Evolutionary conservation across 2,113 vertebrate genomes (phyloP), one percentile per base, ranked within the genome.

Genomic region (Xiphorhynchus elegans): DNA sequence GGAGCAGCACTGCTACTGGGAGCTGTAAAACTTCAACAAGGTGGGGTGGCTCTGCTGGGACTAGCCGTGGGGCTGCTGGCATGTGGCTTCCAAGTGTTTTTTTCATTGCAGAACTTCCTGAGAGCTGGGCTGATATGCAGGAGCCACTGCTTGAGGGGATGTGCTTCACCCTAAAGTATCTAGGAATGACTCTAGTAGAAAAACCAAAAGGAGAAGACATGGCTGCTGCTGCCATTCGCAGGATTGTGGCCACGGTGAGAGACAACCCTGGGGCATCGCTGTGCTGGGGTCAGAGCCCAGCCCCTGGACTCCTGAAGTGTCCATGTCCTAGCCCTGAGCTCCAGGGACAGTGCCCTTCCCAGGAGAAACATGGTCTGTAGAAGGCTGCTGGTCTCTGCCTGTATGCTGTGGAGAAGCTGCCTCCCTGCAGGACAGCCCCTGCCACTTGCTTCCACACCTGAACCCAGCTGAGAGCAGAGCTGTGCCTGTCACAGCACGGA

Each of bases 131-230:
- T 0, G 99, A 99, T 87, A 98, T 98, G 66, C 98, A 99, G 84
- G 99, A 99, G 95, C 98, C 98, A 0, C 97, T 99, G 64, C 96
- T 99, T 86, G 99, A 99, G 82, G 99, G 99, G n/a, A 98, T 99
- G 98, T 98, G 98, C 77, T 99, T 99, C 95, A 98, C 98, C 1
- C 97, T 99, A 37, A 99, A 99, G 88, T 99, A 99, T 88, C 96
- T 99, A 75, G 99, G 99, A 42, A 99, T 99, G 98, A 99, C 99
- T 0, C 95, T 99, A 94, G 99, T 99, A 70, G 99, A 98, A 50
- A 98, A 99, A 73, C 99, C 99, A 62, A 99, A 99, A 97, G 99
- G 99, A 94, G 99, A 99, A 92, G 99, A 99, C 91, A 99, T 99
- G 99, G 99, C 99, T 11, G 98, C 98, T 1, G 98, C 98, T 3